Base-by-base conservation (phyloP, 1,140 invertebrate genomes). In the Carposina sasakii region DNA sequence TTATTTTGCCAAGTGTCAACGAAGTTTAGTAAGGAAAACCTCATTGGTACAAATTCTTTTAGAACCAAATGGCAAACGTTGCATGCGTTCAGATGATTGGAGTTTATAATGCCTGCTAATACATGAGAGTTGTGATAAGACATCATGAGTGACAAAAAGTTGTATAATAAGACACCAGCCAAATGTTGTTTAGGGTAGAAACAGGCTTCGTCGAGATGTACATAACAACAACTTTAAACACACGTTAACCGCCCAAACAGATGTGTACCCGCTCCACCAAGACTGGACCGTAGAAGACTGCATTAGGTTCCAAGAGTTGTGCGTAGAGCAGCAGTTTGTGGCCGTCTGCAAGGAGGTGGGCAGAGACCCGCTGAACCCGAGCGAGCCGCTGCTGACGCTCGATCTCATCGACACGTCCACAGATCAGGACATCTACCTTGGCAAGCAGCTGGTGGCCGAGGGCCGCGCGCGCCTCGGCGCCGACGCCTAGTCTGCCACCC, bases 261-360 rank as follows among this genome's bases (percentile, higher is more conserved):
- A 87, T 52, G 84, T 89, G 22, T 77, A 66, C 44, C 88, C 88
- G 19, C 76, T 84, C 12, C 85, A 88, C 53, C 71, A 72, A 48
- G 88, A 90, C 68, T 90, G 88, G 88, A 69, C 81, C 2, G 86
- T 88, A 24, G 84, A 87, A 57, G 88, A 89, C 63, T 87, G 86
- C 44, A 58, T 88, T 22, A 65, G 86, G 28, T 90, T 90, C 57
- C 87, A 88, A 61, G 76, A 89, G 40, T 58, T 89, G 19, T 87
- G 88, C n/a, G 85, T 87, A 2, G 76, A 88, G 10, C 84, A 86
- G 48, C 66, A 86, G 17, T 88, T 89, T 40, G 88, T 88, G 3
- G 87, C 87, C 0, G 58, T 87, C 6, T 77, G 89, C 13, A 74
- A 82, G 34, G 82, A 87, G 20, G 72, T 84, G 0, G 79, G 79